Evolutionary conservation across 1,140 invertebrate species (phyloP).

Genomic region (Lysiphlebus fabarum): DNA sequence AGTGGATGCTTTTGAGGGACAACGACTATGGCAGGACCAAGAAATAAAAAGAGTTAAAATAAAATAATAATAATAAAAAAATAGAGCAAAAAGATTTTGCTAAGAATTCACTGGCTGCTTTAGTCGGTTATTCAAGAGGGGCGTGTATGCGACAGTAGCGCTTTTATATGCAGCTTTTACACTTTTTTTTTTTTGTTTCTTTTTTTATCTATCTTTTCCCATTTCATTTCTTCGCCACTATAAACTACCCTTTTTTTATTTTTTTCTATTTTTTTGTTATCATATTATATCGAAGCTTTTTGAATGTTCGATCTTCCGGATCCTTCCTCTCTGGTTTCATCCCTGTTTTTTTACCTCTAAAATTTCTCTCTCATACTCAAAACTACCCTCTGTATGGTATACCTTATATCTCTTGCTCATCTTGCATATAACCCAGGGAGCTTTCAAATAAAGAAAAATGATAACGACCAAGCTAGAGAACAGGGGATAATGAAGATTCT

Average conservation of each 20-base stretch:
- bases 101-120: conserved; percentile 4
- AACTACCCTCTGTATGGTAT: too few relatives aligned
- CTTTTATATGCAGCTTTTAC: conserved; percentile 14
- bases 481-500: conserved; percentile 25
- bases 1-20: too few relatives aligned
- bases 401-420: conserved; percentile 1
- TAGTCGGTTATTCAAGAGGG: conserved; percentile 9
- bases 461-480: conserved; percentile 27
- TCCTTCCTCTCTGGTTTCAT: too few relatives aligned
- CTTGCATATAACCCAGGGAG: conserved; percentile 15
- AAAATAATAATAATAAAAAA: too few relatives aligned
- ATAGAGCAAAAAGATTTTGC: background rate
- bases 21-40: background rate
- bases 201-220: conserved; percentile 26
- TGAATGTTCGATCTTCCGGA: conserved; percentile 7
- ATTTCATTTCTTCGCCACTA: background rate
- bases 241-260: background rate
- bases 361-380: too few relatives aligned
- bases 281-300: background rate
- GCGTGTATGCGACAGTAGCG: conserved; percentile 11
- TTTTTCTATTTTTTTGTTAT: background rate
- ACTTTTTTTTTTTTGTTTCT: conserved; percentile 20
- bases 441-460: conserved; percentile 27
- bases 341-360: too few relatives aligned
- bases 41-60: background rate